Evolutionary conservation across 23 tunicate genomes (phyloP), one percentile per base, ranked within the genome.

Genomic region (Styela plicata): DNA sequence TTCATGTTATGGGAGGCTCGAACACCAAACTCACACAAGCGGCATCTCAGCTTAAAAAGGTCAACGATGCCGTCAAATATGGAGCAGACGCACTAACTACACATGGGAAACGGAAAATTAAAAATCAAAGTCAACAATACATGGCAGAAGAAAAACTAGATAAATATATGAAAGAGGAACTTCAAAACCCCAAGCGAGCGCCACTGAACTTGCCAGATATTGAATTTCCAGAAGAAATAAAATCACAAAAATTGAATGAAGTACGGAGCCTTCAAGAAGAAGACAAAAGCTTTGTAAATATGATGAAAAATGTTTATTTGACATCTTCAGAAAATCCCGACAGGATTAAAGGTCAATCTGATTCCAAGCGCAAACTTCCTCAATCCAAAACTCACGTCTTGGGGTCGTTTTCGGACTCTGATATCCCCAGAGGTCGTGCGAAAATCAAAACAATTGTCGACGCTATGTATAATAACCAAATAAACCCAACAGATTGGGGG

Each of bases 141-240:
- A 91, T 73, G 85, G 97, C 97, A 31, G 77, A 68, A 16, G 91
- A 91, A 53, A 63, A 87, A 62, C 85, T 90, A 2, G 73, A 91
- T 34, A 78, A 86, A 44, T 84, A 37, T 13, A 35, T 91, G 63
- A 88, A 86, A 63, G 53, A 86, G 57, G 87, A 91, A 52, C 62
- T 27, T 13, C 36, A 63, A 77, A 36, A 63, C 22, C 97, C 97
- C 3, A 83, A 69, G 18, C 63, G 97, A 61, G 90, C 97, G 34
- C 97, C 97, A 2, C 61, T 91, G 85, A 91, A 91, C 79, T 68
- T 91, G 10, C 80, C 87, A 33, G 86, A 79, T 69, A 73, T 75
- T 22, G 69, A 91, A 70, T 78, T 91, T 33, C 33, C 90, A 27
- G 82, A 86, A 70, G 89, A 84, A 74, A 73, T 21, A 52, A 53